These are phyloP conservation scores for Lingula anatina DNA, from an alignment of 2,888 invertebrate species.

Conservation along the genomic window DNA sequence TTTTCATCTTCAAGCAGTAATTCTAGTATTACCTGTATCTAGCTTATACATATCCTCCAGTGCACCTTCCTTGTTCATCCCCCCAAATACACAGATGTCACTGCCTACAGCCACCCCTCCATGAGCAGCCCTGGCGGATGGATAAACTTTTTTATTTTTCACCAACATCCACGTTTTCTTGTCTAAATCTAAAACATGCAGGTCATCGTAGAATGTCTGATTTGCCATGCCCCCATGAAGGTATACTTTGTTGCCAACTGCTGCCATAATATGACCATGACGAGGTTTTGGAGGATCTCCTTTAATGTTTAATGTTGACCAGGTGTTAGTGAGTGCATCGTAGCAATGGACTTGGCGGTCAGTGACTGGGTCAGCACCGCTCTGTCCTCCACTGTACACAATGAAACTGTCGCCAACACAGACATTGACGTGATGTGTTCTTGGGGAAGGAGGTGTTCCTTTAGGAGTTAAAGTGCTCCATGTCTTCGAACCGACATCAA, in stretches of 20 bases:
- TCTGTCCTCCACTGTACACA: constrained; percentile 48
- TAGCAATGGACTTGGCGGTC: constrained; percentile 45
- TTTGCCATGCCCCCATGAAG: constrained; percentile 51
- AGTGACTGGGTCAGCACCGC: constrained; percentile 42
- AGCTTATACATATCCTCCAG: constrained; percentile 44
- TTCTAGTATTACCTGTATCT: constrained; percentile 32
- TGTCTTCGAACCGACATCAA: constrained; percentile 27
- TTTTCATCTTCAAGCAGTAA: background rate
- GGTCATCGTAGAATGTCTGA: constrained; percentile 45
- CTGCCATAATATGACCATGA: constrained; percentile 48
- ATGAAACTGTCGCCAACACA: constrained; percentile 35
- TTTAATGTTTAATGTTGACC: constrained; percentile 32
- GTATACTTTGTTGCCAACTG: constrained; percentile 33
- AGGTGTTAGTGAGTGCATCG: constrained; percentile 27
- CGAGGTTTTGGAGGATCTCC: constrained; percentile 47
- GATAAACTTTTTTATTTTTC: constrained; percentile 33
- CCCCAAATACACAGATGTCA: constrained; percentile 46
- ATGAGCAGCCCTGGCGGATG: constrained; percentile 47
- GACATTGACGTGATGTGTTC: constrained; percentile 40
- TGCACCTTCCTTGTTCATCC: constrained; percentile 47
- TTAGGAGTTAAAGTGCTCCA: constrained; percentile 28
- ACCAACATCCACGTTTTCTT: constrained; percentile 34
- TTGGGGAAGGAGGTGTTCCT: constrained; percentile 35
- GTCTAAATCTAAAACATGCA: constrained; percentile 43
- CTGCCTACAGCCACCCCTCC: constrained; percentile 29